Evolutionary conservation across 2,888 invertebrate genomes (phyloP).

Genomic region (Trissolcus brochymenae): DNA sequence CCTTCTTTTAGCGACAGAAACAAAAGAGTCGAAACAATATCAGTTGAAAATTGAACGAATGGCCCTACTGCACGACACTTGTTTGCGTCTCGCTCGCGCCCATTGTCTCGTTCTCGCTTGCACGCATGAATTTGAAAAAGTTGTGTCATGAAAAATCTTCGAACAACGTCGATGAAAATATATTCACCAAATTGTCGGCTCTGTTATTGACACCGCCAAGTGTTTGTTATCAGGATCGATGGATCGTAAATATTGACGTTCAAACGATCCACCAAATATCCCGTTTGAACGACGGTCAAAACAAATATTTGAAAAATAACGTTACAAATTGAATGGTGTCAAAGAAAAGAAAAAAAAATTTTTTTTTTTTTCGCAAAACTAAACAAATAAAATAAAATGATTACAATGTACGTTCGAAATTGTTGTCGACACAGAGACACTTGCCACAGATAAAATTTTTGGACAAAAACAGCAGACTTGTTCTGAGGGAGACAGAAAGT

Average conservation of each 20-base stretch:
- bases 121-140: slow-evolving; percentile 4
- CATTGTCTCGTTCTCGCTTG: too few species aligned
- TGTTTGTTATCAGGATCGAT: slow-evolving; percentile 19
- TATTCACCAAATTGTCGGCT: not conserved
- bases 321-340: too few species aligned
- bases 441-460: not conserved
- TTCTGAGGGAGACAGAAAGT: slow-evolving; percentile 6
- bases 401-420: not conserved
- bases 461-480: not conserved
- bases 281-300: not conserved
- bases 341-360: not conserved
- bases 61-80: too few species aligned
- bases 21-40: too few species aligned
- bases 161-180: not conserved
- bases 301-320: not conserved
- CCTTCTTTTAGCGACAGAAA: too few species aligned
- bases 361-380: not conserved
- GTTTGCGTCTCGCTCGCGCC: too few species aligned
- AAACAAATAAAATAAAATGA: not conserved
- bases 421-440: not conserved
- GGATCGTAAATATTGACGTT: slow-evolving; percentile 28
- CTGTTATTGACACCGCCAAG: slow-evolving; percentile 23
- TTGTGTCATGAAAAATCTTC: not conserved
- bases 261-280: slow-evolving; percentile 3
- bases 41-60: too few species aligned